Evolutionary conservation across 2,113 vertebrate genomes (phyloP).

Genomic region (Phalacrocorax pelagicus): DNA sequence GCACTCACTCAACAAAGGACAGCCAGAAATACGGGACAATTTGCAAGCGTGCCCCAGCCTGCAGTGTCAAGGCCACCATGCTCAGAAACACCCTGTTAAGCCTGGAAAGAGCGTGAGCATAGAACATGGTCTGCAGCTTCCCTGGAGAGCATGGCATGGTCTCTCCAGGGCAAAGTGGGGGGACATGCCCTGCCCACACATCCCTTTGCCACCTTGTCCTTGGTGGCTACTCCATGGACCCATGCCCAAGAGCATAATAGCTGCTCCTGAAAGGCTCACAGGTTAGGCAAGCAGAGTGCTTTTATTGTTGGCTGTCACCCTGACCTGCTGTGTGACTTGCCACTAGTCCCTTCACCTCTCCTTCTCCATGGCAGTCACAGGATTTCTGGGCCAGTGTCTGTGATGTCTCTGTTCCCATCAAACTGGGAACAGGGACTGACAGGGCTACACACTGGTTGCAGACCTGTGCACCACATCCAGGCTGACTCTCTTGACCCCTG

Average conservation of each 20-base stretch:
- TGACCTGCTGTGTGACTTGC: background rate
- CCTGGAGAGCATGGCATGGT: background rate
- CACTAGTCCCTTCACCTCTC: background rate
- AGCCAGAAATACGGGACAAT: background rate
- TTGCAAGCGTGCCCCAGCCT: background rate
- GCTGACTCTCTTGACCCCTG: background rate
- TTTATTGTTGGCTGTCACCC: background rate
- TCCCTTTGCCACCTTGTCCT: background rate
- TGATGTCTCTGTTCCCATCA: fast-evolving
- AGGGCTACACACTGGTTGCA: background rate
- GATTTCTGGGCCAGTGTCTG: background rate
- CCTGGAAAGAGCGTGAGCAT: background rate
- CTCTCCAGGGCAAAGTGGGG: background rate
- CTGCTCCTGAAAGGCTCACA: background rate
- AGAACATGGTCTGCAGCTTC: background rate
- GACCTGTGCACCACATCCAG: fast-evolving
- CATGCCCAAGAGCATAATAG: background rate
- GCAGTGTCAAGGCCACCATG: background rate
- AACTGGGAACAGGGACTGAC: background rate
- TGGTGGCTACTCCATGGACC: background rate
- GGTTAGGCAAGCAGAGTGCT: background rate
- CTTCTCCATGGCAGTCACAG: background rate
- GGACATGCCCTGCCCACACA: background rate
- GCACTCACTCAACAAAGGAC: background rate
- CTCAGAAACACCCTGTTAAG: background rate